Evolutionary conservation across 2,797 vertebrate species (phyloP), one percentile per base, ranked within the genome.

Genomic region (Alouatta caraya): DNA sequence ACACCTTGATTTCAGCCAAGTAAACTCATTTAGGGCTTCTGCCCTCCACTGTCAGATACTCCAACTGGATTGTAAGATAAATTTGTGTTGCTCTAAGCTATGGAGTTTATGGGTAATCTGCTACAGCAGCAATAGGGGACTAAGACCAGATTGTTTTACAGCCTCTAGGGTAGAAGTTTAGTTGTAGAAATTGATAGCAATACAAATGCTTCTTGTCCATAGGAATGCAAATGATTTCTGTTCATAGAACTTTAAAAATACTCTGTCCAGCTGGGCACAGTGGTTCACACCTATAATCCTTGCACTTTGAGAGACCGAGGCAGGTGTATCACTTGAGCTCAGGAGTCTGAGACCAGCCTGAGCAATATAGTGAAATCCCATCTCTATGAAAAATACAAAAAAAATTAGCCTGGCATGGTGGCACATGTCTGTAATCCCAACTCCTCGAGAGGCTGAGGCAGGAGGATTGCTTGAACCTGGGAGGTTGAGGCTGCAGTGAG

Each of bases 211-310:
- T 94, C 30, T 33, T 96, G 37, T 70, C 30, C 64, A 46, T 10
- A 50, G 70, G n/a, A 82, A 79, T 50, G 28, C 80, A 89, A 81
- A 55, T 55, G 1, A 73, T 52, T 86, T 82, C 39, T 88, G 57
- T 94, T 94, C 44, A 10, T 19, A 64, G 57, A 90, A 48, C 44
- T 86, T 50, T 88, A 88, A 86, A 88, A 92, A 76, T 75, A 70
- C 33, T 44, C 57, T 14, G 50, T 88, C 28, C 7, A 17, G 61
- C 61, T 0, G 1, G 61, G 30, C 0, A 0, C 61, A n/a, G 30
- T 67, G 30, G 61, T n/a, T 67, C 61, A 67, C 17, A 15, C 30
- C 61, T 64, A 33, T 64, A 64, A 64, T 64, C 61, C 30, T 15
- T 8, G 30, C 61, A 67, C 30, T 67, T n/a, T 17, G 61, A 17